Conservation (phyloP, 2,797 vertebrate species). For the Geotrypetes seraphini region DNA sequence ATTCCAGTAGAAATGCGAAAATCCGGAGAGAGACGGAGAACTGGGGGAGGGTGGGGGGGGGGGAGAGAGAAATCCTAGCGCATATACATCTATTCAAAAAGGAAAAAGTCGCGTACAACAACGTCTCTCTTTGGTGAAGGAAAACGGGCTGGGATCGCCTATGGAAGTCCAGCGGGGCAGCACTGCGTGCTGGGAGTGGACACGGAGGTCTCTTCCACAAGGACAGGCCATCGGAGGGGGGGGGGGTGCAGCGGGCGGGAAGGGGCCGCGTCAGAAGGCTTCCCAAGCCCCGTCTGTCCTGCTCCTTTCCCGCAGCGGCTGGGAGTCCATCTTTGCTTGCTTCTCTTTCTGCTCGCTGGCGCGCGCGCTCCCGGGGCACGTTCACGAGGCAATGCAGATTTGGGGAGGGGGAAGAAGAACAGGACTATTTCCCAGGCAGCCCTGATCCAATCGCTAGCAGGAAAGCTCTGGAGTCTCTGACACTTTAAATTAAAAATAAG, state of each 20-base stretch:
- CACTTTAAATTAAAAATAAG: not conserved
- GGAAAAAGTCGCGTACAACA: slow-evolving; percentile 1
- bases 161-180: slow-evolving; percentile 5
- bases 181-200: not conserved
- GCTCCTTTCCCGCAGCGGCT: slow-evolving; percentile 29
- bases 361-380: slow-evolving; percentile 27
- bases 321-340: slow-evolving; percentile 50
- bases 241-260: not conserved
- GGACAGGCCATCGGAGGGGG: slow-evolving; percentile 9
- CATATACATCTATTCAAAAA: not conserved
- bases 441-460: not conserved
- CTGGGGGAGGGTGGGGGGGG: not conserved
- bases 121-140: not conserved
- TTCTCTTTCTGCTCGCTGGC: slow-evolving; percentile 4
- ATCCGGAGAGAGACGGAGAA: not conserved
- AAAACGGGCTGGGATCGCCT: not conserved
- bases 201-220: not conserved
- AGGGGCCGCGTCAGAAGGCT: not conserved
- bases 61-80: not conserved
- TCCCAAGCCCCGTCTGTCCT: slow-evolving; percentile 21
- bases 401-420: not conserved
- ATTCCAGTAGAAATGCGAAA: not conserved
- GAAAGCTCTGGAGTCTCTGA: not conserved
- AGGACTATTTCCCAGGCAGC: not conserved
- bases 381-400: slow-evolving; percentile 1